Base-by-base conservation (phyloP, 2,113 vertebrate species). In the Forbesichthys agassizii region DNA sequence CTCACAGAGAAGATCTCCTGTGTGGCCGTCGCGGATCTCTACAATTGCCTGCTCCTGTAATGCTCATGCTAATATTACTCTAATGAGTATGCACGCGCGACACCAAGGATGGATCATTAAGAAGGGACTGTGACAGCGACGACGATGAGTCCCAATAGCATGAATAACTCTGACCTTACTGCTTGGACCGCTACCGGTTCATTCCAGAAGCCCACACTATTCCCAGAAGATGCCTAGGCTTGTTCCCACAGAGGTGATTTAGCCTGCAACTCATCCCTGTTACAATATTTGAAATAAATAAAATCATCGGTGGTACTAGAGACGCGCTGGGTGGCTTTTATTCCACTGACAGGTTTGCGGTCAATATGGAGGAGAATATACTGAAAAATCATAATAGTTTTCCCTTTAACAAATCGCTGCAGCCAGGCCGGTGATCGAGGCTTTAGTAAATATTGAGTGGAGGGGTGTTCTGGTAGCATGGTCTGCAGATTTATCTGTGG, bases 401-500 rank as follows among this genome's bases (percentile, higher is more conserved):
- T 78, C 84, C 76, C 68, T 62, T 78, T 84, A 78, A 79, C 66
- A 85, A 76, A 80, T 61, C 57, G 48, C 61, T 59, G 66, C 64
- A 75, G 70, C 62, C 75, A 83, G 82, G 81, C 72, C 79, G 82
- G 79, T 88, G 84, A 87, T 83, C 48, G 66, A 80, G 77, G 71
- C 88, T 84, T 90, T 89, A 82, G 87, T 88, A 89, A 89, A 92
- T 89, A 90, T 78, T 79, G 87, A 89, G 86, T 66, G 76, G 76
- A 79, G 85, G 84, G 86, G 74, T 86, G 85, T 90, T 88, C 83
- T 78, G 56, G 79, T 84, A 90, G 84, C 86, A 54, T 89, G 90
- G 88, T 90, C 89, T 86, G 84, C 86, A 83, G 78, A 81, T 88
- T 86, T 86, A 83, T 88, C 73, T 80, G 83, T 53, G 68, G 81